A percentile compares a stretch with the other conserved stretches of the same genome.
Evolutionary conservation across 2,888 invertebrate genomes (phyloP).

Genomic region (Aporophyla nigra): DNA sequence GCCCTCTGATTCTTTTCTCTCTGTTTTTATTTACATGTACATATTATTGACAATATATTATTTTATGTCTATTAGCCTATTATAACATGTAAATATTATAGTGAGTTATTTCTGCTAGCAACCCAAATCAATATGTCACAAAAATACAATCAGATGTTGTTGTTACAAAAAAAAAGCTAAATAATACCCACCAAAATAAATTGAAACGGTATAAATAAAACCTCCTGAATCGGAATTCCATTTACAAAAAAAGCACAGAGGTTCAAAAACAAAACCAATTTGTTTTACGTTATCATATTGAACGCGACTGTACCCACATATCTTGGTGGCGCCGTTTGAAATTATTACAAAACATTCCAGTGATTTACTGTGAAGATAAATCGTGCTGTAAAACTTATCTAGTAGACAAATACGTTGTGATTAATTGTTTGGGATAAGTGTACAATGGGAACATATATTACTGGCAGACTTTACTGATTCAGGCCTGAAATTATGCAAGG

Average conservation of each 20-base stretch:
- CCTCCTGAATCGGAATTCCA: conserved; percentile 26
- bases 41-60: too few relatives aligned
- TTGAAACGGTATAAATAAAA: conserved; percentile 48
- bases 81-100: too few relatives aligned
- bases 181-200: conserved; percentile 33
- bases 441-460: conserved; percentile 35
- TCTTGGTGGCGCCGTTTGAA: conserved; percentile 63
- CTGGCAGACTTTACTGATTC: conserved; percentile 6
- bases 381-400: conserved; percentile 67
- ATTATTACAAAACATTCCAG: conserved; percentile 70
- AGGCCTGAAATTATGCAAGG: conserved; percentile 14
- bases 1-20: too few relatives aligned
- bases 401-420: conserved; percentile 66
- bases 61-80: too few relatives aligned
- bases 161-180: conserved; percentile 21
- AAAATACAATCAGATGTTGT: not conserved
- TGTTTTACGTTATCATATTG: conserved; percentile 55
- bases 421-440: conserved; percentile 67
- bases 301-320: conserved; percentile 58
- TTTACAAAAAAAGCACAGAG: conserved; percentile 34
- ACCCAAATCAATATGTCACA: conserved; percentile 4
- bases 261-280: conserved; percentile 51
- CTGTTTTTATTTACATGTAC: too few relatives aligned
- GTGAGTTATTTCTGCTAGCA: not conserved
- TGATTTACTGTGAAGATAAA: conserved; percentile 71